These are phyloP conservation scores for Torymus aiolomorphi DNA, from an alignment of 2,888 invertebrate species.

Conservation along the genomic window DNA sequence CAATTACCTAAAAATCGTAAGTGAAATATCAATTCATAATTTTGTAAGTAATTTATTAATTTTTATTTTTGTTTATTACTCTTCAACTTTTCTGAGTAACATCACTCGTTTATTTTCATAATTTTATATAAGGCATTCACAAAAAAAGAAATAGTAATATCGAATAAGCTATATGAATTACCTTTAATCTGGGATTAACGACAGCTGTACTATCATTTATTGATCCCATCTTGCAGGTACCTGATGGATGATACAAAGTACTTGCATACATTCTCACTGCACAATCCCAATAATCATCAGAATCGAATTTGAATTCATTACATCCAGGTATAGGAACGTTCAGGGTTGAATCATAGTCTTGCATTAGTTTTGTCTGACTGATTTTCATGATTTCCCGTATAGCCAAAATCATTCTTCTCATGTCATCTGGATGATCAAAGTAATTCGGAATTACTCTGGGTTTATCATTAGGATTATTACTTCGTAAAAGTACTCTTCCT, in stretches of 20 bases:
- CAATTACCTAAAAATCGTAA: slow-evolving; percentile 62
- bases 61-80: no score
- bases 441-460: slow-evolving; percentile 85
- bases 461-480: slow-evolving; percentile 80
- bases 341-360: slow-evolving; percentile 78
- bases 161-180: no score
- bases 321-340: slow-evolving; percentile 79
- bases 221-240: slow-evolving; percentile 75
- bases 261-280: slow-evolving; percentile 81
- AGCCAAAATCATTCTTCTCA: slow-evolving; percentile 80
- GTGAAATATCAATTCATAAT: no score
- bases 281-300: slow-evolving; percentile 84
- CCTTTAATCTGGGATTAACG: no score
- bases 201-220: no score
- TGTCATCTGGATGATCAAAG: slow-evolving; percentile 80
- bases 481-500: slow-evolving; percentile 81
- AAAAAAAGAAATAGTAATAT: slow-evolving; percentile 74
- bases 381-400: slow-evolving; percentile 79
- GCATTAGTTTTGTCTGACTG: slow-evolving; percentile 79
- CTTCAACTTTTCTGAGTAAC: no score
- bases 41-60: no score
- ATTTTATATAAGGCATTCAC: slow-evolving; percentile 73
- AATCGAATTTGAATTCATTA: slow-evolving; percentile 78
- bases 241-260: slow-evolving; percentile 83
- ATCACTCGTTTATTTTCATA: no score